Evolutionary conservation across 2,113 vertebrate species (phyloP).

Genomic region (Sander lucioperca): DNA sequence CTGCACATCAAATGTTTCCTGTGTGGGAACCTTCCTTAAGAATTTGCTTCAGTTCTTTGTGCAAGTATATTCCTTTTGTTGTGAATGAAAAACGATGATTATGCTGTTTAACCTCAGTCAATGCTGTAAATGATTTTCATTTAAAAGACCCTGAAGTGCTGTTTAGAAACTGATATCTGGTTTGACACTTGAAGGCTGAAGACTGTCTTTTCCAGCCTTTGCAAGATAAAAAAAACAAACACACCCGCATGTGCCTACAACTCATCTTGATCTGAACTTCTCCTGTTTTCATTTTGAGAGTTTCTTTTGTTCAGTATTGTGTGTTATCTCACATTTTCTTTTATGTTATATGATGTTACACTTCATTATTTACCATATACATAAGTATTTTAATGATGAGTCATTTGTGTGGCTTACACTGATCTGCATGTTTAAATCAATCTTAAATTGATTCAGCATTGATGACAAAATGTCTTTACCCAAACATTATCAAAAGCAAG

Average conservation of each 20-base stretch:
- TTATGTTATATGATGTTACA: slow-evolving; percentile 39
- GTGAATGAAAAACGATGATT: slow-evolving; percentile 58
- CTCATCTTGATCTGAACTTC: slow-evolving; percentile 55
- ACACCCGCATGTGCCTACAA: slow-evolving; percentile 81
- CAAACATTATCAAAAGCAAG: slow-evolving; percentile 32
- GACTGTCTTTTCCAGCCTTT: slow-evolving; percentile 61
- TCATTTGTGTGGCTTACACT: slow-evolving; percentile 53
- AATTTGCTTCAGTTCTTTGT: slow-evolving; percentile 71
- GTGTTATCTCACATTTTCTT: slow-evolving; percentile 32
- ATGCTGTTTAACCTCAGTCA: slow-evolving; percentile 57
- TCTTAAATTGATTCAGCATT: slow-evolving; percentile 22
- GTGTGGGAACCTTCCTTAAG: slow-evolving; percentile 63
- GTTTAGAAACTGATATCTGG: slow-evolving; percentile 60
- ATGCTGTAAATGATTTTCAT: slow-evolving; percentile 62
- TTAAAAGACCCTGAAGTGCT: slow-evolving; percentile 77
- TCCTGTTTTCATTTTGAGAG: slow-evolving; percentile 42
- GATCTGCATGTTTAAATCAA: slow-evolving; percentile 63
- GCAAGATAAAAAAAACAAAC: slow-evolving; percentile 69
- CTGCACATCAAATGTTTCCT: slow-evolving; percentile 68
- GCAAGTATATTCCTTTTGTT: slow-evolving; percentile 62
- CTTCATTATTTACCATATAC: slow-evolving; percentile 13
- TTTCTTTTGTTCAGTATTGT: slow-evolving; percentile 28
- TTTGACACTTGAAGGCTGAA: slow-evolving; percentile 62
- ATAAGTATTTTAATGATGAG: slow-evolving; percentile 15
- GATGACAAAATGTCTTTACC: slow-evolving; percentile 12